phyloP scores from a whole-genome alignment of 2,888 invertebrate species.

The Eristalinus aeneus region DNA sequence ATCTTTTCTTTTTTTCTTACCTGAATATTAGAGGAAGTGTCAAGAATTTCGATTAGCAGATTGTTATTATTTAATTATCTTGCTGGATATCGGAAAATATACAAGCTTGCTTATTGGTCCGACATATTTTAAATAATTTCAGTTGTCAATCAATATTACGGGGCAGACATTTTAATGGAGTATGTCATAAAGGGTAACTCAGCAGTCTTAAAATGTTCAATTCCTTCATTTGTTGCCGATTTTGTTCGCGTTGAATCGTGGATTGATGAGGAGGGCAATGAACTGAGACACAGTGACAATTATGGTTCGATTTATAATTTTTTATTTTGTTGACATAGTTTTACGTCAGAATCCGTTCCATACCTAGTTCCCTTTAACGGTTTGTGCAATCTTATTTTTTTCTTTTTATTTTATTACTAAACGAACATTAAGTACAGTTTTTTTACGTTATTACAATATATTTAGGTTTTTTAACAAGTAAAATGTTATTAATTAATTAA shows the following conservation, averaged over 20 bases:
- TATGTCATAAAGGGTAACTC: constrained; percentile 88
- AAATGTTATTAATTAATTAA: no score
- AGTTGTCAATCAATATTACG: constrained; percentile 88
- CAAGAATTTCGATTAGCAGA: neutral
- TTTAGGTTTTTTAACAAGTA: no score
- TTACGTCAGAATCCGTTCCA: neutral
- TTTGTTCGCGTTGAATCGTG: constrained; percentile 87
- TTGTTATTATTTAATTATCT: neutral
- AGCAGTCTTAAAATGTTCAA: constrained; percentile 87
- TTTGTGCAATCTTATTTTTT: neutral
- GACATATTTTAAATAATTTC: constrained; percentile 68
- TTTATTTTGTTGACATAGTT: neutral
- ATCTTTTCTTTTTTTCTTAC: neutral
- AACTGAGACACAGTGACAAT: constrained; percentile 81
- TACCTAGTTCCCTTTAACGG: neutral
- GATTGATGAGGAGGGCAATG: constrained; percentile 85
- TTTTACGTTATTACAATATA: no score
- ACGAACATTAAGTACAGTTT: neutral
- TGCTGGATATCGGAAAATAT: neutral
- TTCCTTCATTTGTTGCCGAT: constrained; percentile 88
- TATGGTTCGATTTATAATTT: constrained; percentile 81
- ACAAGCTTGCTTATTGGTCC: constrained; percentile 70
- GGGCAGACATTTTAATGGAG: constrained; percentile 87
- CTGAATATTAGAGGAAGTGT: neutral
- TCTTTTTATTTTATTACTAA: neutral